Evolutionary conservation across 2,797 vertebrate species (phyloP), one percentile per base, ranked within the genome.

Genomic region (Argya squamiceps): DNA sequence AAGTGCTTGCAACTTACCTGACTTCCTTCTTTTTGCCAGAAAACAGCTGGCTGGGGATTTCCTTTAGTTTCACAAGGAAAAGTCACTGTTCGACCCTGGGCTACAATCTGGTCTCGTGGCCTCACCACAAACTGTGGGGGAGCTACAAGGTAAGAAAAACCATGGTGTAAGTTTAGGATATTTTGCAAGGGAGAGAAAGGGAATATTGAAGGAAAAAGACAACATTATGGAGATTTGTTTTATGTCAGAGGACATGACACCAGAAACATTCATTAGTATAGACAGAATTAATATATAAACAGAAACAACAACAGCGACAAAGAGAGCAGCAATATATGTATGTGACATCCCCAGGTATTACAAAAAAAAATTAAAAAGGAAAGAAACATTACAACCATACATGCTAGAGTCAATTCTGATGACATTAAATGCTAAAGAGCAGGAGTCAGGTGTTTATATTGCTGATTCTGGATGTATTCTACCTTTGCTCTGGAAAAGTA

Each of bases 1-100:
- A 37, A 27, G 18, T 78, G 12, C 41, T 87, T 81, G 36, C 52
- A 78, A 97, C 98, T 98, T 97, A 99, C 99, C 99, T 99, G 99
- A 96, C 99, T 99, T 87, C 99, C 99, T 97, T 99, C 99, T 94
- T 99, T 99, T 97, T 99, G 99, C 99, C 99, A 99, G 98, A 99
- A 99, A 84, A 99, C 99, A 43, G 99, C 99, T 55, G 99, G 99
- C 89, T 99, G 99, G 32, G 99, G 99, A 94, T 99, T 99, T 93
- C 99, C 99, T 98, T 99, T 99, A 71, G 99, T 99, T 98, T 99
- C 99, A 97, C 99, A 99, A 12, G 99, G 99, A 97, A 99, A 99
- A 87, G 99, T 99, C 94, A 99, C 99, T 8, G 98, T 99, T 78
- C 99, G 99, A 74, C 99, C 99, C 96, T 99, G 99, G 65, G 99